Conservation (phyloP, 2,797 vertebrate genomes). For the Rachycentron canadum region DNA sequence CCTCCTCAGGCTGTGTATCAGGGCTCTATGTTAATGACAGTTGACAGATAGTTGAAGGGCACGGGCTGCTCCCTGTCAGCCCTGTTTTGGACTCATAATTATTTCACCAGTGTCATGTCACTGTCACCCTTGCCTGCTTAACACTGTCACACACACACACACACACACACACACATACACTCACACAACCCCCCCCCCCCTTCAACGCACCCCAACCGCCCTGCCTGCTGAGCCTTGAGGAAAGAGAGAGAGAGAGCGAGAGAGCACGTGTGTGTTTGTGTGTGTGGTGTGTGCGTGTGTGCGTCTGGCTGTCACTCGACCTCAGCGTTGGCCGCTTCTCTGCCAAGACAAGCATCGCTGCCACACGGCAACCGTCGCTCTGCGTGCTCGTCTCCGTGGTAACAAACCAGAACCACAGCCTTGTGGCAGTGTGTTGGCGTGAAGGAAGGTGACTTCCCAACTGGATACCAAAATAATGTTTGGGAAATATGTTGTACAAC, state of each 20-base stretch:
- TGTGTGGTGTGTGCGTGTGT: conserved; percentile 33
- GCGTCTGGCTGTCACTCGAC: conserved; percentile 84
- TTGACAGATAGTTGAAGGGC: conserved; percentile 98
- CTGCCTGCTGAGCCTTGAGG: conserved; percentile 82
- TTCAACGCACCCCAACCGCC: conserved; percentile 51
- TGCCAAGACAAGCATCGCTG: conserved; percentile 82
- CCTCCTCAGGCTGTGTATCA: conserved; percentile 77
- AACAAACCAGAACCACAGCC: conserved; percentile 74
- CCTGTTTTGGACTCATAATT: conserved; percentile 99
- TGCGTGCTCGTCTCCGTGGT: conserved; percentile 71
- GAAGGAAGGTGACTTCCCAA: conserved; percentile 64
- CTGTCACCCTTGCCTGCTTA: conserved; percentile 97
- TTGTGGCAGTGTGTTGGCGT: conserved; percentile 63
- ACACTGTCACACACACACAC: conserved; percentile 83
- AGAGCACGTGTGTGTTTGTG: not conserved
- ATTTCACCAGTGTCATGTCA: conserved; percentile 99
- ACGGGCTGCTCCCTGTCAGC: conserved; percentile 99
- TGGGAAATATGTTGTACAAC: conserved; percentile 57
- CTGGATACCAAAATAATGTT: conserved; percentile 67
- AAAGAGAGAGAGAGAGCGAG: conserved; percentile 19
- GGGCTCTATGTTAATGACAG: conserved; percentile 93
- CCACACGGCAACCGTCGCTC: conserved; percentile 68
- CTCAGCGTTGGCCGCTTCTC: conserved; percentile 85
- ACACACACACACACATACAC: conserved; percentile 39
- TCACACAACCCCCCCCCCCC: conserved; percentile 57